These are phyloP conservation scores for Hippocampus guttulatus DNA, from an alignment of 2,113 vertebrate species.

Conservation along the genomic window DNA sequence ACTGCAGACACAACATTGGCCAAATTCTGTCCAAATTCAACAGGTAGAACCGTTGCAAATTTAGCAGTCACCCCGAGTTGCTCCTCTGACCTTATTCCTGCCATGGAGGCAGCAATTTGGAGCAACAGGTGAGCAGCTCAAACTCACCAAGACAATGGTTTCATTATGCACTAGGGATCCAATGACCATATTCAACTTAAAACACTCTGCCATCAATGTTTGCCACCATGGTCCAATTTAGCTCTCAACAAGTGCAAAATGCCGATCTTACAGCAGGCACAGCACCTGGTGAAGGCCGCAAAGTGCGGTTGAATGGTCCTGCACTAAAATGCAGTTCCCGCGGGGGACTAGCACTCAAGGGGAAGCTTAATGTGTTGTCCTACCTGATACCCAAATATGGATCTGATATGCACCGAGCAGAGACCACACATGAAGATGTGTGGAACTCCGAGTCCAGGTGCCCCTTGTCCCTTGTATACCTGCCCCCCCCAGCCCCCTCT, in stretches of 20 bases:
- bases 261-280: constrained; percentile 22
- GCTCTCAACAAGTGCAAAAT: constrained; percentile 66
- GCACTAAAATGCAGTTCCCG: constrained; percentile 55
- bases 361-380: constrained; percentile 39
- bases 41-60: constrained; percentile 32
- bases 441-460: constrained; percentile 32
- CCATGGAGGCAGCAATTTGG: constrained; percentile 56
- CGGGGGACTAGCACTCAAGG: constrained; percentile 34
- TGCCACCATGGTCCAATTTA: constrained; percentile 65
- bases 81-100: constrained; percentile 39
- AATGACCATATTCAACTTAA: constrained; percentile 43
- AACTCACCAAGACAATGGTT: constrained; percentile 60
- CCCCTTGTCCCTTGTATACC: constrained; percentile 43
- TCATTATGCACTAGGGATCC: constrained; percentile 58
- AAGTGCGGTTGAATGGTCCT: constrained; percentile 43
- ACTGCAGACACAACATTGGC: constrained; percentile 52
- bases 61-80: constrained; percentile 32
- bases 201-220: constrained; percentile 56
- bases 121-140: constrained; percentile 63
- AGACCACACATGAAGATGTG: constrained; percentile 60
- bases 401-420: constrained; percentile 42
- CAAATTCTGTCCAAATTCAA: constrained; percentile 1
- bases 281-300: constrained; percentile 55
- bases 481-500: background rate
- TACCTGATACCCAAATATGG: constrained; percentile 57